Evolutionary conservation across 2,888 invertebrate genomes (phyloP), one percentile per base, ranked within the genome.

Genomic region (Drosophila nigricruria): DNA sequence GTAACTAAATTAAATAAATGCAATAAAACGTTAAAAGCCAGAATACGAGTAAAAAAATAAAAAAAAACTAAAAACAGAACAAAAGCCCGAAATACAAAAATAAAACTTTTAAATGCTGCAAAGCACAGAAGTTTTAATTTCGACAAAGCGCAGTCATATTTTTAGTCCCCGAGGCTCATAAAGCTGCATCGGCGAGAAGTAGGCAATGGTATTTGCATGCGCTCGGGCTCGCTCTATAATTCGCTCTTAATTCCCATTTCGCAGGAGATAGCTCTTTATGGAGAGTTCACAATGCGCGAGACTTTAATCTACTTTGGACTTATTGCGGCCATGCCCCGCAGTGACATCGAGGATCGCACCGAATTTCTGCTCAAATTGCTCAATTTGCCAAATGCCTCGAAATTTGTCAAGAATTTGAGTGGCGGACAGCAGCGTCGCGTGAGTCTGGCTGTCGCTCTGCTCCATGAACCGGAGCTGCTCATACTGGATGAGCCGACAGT

Each of bases 401-500:
- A 96, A 91, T 94, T 95, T 87, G 96, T 98, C 14, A 96, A 96
- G 91, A 96, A 95, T 83, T 93, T 97, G 20, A 98, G 98, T 79
- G 98, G 98, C 47, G 98, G 98, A 16, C 98, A 98, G 91, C 96
- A 97, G 92, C 94, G 98, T 61, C 94, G 98, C 73, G 96, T 98
- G 3, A 98, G 98, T 0, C 94, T 98, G 80, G 97, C 98, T 0
- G 96, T 97, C 0, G 97, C 98, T 0, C 93, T 98, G 34, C 94
- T 98, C 45, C 97, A 98, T 77, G 96, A 97, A 72, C 98, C 98
- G 0, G 97, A 98, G 91, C 94, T 98, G 34, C 93, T 98, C 69
- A 98, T 98, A 87, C 93, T 98, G 65, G 98, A 98, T 90, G 98
- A 98, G 90, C 98, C 98, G 0, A 98, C 98, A 0, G 98, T 98